Evolutionary conservation across 2,113 vertebrate genomes (phyloP), one percentile per base, ranked within the genome.

Genomic region (Chelonoidis abingdonii): DNA sequence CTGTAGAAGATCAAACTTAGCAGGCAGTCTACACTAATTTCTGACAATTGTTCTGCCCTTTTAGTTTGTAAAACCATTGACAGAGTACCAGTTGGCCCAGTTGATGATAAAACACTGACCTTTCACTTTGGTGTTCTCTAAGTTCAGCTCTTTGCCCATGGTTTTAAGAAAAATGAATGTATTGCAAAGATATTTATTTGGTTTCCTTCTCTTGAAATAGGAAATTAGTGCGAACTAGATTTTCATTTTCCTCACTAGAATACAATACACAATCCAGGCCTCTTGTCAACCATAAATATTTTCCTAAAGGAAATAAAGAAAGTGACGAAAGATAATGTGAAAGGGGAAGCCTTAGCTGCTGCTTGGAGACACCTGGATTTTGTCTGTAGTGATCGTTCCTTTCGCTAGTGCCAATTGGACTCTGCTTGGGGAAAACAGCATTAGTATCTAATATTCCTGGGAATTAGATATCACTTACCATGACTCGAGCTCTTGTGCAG

Each of bases 221-320:
- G 91, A 87, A 88, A 91, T 53, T 78, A 80, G 47, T 65, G 83
- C 93, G 93, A 96, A 94, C 92, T 93, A 88, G 90, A 87, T 92
- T 93, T 97, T 96, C 82, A 29, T 95, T 93, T 95, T 83, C 72
- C 41, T 85, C 53, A 1, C 14, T 75, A 92, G 93, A 91, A 96
- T 93, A 85, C 92, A 94, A 88, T 94, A 92, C 81, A 91, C 76
- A 87, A 80, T 65, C 86, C 87, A 93, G 83, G 75, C 31, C 0
- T 89, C 81, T 88, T 91, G 89, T 93, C 88, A 89, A 94, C 89
- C 83, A 56, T 92, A 97, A 97, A 95, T 95, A 95, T 97, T 97
- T 96, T 95, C 95, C 93, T 93, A 92, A 95, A 89, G 81, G 93
- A 92, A 97, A 96, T 87, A 94, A 94, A 96, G 95, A 94, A 94